These are phyloP conservation scores for Clavelina lepadiformis DNA, from an alignment of 23 tunicate species.

Conservation along the genomic window DNA sequence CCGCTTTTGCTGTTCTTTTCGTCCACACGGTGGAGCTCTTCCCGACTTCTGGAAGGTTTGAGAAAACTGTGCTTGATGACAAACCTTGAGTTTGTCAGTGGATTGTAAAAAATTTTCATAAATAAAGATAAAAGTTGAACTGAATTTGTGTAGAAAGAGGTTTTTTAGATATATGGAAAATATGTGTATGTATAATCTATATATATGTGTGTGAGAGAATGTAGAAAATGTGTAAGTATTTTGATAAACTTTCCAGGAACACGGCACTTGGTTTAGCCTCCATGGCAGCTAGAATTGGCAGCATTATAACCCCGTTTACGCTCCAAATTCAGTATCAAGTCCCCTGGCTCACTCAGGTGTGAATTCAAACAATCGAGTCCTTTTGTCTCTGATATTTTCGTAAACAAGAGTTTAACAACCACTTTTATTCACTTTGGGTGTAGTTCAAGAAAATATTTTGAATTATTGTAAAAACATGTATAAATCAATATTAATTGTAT, in stretches of 20 bases:
- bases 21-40: constrained; percentile 20
- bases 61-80: neutral
- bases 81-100: neutral
- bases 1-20: constrained; percentile 7
- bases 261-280: constrained; percentile 21
- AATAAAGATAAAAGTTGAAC: no score
- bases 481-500: neutral
- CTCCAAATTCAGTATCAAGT: constrained; percentile 5
- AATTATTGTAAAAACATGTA: neutral
- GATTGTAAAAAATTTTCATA: neutral
- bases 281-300: constrained; percentile 19
- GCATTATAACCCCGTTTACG: constrained; percentile 12
- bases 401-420: no score
- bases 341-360: constrained; percentile 15
- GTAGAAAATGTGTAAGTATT: no score
- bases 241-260: no score
- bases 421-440: neutral
- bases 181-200: no score
- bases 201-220: no score
- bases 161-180: no score
- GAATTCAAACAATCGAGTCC: no score
- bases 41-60: constrained; percentile 33
- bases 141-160: no score
- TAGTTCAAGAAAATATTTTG: neutral
- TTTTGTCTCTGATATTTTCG: neutral